Evolutionary conservation across 2,797 vertebrate species (phyloP).

Genomic region (Caiman crocodilus): DNA sequence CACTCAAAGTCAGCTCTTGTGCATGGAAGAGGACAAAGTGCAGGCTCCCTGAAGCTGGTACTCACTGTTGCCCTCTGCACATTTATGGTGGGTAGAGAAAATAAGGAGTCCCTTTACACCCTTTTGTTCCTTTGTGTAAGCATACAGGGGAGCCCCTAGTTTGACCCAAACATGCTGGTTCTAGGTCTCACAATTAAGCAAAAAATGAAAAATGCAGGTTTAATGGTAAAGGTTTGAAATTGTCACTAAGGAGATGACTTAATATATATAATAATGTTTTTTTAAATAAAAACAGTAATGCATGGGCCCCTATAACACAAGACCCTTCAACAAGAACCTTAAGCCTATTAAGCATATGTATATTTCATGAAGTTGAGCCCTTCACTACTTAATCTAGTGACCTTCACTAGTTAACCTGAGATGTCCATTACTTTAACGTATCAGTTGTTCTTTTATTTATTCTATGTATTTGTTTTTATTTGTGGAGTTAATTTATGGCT

Average conservation of each 20-base stretch:
- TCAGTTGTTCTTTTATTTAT: background rate
- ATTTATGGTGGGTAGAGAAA: background rate
- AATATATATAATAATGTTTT: background rate
- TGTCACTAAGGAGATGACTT: background rate
- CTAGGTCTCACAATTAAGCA: background rate
- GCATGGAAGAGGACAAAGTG: background rate
- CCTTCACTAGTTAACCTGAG: no score
- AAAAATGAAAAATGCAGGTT: background rate
- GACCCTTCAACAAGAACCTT: background rate
- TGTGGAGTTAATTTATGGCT: background rate
- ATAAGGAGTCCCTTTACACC: background rate
- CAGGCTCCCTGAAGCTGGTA: background rate
- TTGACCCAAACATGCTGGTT: background rate
- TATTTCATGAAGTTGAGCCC: background rate
- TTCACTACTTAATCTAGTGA: background rate
- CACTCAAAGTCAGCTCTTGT: background rate
- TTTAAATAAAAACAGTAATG: background rate
- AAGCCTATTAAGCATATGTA: background rate
- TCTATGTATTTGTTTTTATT: background rate
- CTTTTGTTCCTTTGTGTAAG: background rate
- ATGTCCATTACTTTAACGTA: background rate
- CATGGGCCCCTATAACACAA: background rate
- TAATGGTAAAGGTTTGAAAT: background rate
- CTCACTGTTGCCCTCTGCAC: accelerated
- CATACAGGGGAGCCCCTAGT: background rate